Evolutionary conservation across 2,797 vertebrate species (phyloP).

Genomic region (Crax fasciolata): DNA sequence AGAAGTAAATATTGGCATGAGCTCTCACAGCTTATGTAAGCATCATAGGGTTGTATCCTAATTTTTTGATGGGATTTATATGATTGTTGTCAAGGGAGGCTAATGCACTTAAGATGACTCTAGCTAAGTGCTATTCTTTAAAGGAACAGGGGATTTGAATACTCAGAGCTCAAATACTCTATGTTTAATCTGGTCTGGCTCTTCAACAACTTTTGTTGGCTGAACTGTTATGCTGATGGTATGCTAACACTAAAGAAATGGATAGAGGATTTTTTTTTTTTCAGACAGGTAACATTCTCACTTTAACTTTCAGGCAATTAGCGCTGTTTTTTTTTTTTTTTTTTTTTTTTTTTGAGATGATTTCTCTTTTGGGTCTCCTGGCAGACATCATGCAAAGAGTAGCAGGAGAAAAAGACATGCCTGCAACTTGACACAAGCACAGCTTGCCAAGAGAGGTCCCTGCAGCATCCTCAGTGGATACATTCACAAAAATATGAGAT

Average conservation of each 20-base stretch:
- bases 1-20: not conserved
- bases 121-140: not conserved
- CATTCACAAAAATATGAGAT: not conserved
- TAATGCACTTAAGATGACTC: not conserved
- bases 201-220: slow-evolving; percentile 5
- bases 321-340: not conserved
- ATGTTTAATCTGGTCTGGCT: not conserved
- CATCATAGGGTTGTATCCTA: not conserved
- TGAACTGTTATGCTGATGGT: not conserved
- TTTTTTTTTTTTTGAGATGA: not conserved
- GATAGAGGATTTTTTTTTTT: not conserved
- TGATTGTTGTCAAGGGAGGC: not conserved
- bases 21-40: not conserved
- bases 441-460: slow-evolving; percentile 50
- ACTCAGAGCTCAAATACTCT: not conserved
- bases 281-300: not conserved
- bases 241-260: not conserved
- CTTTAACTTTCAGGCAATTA: not conserved
- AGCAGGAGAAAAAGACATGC: not conserved
- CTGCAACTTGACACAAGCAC: not conserved
- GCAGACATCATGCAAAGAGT: not conserved
- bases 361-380: slow-evolving; percentile 14
- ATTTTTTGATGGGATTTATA: slow-evolving; percentile 26
- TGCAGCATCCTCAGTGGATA: not conserved
- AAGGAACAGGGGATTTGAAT: not conserved